A percentile compares a stretch with the other conserved stretches of the same genome.
phyloP scores from a whole-genome alignment of 2,113 vertebrate genomes.

The Hemiprocne comata region DNA sequence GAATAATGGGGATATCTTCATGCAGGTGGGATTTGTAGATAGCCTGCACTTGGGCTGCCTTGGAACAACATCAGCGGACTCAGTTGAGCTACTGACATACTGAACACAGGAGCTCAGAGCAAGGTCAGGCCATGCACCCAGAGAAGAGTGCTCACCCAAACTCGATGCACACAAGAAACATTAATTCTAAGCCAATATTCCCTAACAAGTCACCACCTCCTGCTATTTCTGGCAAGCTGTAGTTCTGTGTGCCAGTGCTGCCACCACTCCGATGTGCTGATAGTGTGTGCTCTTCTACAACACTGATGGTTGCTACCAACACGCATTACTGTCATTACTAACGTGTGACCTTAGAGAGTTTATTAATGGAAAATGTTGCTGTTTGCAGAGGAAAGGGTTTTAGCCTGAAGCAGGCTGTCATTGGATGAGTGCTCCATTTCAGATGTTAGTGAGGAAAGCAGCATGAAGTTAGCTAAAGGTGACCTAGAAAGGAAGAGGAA shows the following conservation, averaged over 20 bases:
- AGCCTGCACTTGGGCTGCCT: neutral
- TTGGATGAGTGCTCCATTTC: neutral
- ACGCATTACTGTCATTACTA: neutral
- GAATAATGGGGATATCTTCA: too few relatives aligned
- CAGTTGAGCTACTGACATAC: neutral
- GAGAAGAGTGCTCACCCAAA: neutral
- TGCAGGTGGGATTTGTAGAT: neutral
- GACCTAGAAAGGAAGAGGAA: neutral
- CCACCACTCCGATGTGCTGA: neutral
- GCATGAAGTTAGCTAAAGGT: slow-evolving; percentile 34
- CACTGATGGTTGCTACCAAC: neutral
- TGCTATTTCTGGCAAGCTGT: neutral
- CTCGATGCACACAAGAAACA: neutral
- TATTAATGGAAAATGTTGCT: neutral
- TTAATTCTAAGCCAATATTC: neutral
- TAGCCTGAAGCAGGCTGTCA: slow-evolving; percentile 25
- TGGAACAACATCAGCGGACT: neutral
- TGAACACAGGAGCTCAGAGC: neutral
- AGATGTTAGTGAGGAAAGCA: neutral
- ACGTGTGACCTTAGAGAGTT: neutral
- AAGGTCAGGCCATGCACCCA: neutral
- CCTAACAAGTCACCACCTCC: neutral
- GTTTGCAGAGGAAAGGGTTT: neutral
- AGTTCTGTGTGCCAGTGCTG: neutral
- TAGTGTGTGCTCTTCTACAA: neutral